Conservation (phyloP, 1,140 invertebrate genomes). For the Maniola jurtina region DNA sequence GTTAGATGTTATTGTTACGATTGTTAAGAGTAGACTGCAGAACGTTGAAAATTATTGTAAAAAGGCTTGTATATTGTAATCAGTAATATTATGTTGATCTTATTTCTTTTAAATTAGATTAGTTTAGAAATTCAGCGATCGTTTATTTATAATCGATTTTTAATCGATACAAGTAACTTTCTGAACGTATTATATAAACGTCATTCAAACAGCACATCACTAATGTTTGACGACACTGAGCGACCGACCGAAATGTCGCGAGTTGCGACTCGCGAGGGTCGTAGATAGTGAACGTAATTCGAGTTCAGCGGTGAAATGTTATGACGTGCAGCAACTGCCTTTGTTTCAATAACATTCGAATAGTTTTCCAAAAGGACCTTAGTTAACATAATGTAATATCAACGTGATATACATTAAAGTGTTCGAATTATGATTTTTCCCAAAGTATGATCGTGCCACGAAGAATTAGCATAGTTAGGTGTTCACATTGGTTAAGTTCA, state of each 20-base stretch:
- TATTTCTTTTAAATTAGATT: no score
- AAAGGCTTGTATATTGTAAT: no score
- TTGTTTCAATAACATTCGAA: slow-evolving; percentile 67
- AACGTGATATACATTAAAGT: slow-evolving; percentile 38
- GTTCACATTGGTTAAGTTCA: slow-evolving; percentile 73
- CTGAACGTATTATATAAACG: slow-evolving; percentile 25
- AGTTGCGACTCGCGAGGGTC: slow-evolving; percentile 20
- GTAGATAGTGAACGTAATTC: slow-evolving; percentile 47
- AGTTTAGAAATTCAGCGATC: no score
- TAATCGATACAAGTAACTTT: slow-evolving; percentile 19
- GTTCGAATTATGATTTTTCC: slow-evolving; percentile 59
- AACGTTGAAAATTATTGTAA: no score
- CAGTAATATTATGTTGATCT: no score
- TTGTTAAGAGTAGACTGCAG: no score
- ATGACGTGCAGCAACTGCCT: slow-evolving; percentile 75
- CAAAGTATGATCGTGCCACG: slow-evolving; percentile 76
- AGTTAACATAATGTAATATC: slow-evolving; percentile 63
- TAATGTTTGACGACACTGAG: slow-evolving; percentile 38
- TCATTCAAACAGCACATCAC: slow-evolving; percentile 32
- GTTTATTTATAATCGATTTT: slow-evolving; percentile 3
- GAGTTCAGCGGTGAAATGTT: slow-evolving; percentile 65
- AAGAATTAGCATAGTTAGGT: slow-evolving; percentile 74
- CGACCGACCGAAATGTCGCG: slow-evolving; percentile 15
- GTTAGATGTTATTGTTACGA: no score
- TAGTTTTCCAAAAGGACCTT: slow-evolving; percentile 49